A percentile compares a stretch with the other conserved stretches of the same genome.
phyloP scores from a whole-genome alignment of 2,113 vertebrate genomes.

The Prionailurus bengalensis region DNA sequence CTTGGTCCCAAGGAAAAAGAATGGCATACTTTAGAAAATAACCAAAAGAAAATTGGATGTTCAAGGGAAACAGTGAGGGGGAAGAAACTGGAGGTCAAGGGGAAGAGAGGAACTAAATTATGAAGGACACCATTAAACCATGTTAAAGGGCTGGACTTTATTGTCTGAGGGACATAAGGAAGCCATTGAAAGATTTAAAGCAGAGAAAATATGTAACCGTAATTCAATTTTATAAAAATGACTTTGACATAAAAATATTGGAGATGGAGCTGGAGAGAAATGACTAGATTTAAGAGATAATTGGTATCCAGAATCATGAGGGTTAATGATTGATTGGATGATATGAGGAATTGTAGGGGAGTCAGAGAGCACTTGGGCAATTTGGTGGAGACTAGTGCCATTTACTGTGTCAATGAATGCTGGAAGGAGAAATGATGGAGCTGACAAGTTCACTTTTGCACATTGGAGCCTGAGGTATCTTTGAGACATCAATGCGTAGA shows the following conservation, averaged over 20 bases:
- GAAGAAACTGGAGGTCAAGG: background rate
- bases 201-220: background rate
- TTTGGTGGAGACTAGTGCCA: background rate
- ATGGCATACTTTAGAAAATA: background rate
- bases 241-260: background rate
- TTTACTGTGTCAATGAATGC: background rate
- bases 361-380: background rate
- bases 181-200: background rate
- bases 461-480: background rate
- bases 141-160: background rate
- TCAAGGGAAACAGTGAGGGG: background rate
- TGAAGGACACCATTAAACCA: background rate
- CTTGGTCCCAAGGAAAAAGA: background rate
- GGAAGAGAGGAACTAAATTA: background rate
- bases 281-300: background rate
- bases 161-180: background rate
- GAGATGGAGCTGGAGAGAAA: background rate
- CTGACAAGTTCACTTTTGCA: background rate
- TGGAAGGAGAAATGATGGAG: background rate
- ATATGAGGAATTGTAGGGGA: background rate
- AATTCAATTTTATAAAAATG: slow-evolving; percentile 2
- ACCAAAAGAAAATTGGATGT: background rate
- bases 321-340: background rate
- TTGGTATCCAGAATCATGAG: background rate
- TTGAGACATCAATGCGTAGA: background rate